Evolutionary conservation across 2,113 vertebrate genomes (phyloP).

Genomic region (Speoplatyrhinus poulsoni): DNA sequence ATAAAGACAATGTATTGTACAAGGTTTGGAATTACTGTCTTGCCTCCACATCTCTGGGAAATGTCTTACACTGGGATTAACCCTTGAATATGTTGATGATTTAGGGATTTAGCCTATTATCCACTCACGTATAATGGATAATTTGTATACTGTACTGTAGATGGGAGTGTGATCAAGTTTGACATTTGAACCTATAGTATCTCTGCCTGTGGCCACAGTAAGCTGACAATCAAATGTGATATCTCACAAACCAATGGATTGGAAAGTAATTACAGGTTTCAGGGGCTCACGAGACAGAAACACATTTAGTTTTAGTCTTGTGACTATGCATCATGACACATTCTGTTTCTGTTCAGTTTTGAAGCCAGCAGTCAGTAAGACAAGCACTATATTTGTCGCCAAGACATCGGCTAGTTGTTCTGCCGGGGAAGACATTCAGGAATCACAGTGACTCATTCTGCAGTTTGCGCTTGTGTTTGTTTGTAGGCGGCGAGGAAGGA

Average conservation of each 20-base stretch:
- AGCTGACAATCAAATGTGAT: too few species aligned
- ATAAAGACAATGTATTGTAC: not conserved
- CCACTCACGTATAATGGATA: not conserved
- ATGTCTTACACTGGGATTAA: not conserved
- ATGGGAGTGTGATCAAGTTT: not conserved
- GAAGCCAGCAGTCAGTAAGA: not conserved
- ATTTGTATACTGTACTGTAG: not conserved
- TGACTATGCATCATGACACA: too few species aligned
- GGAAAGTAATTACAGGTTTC: too few species aligned
- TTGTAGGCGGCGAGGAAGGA: slow-evolving; percentile 12
- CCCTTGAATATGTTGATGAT: not conserved
- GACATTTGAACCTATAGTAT: too few species aligned
- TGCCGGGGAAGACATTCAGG: slow-evolving; percentile 11
- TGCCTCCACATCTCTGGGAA: not conserved
- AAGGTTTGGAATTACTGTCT: not conserved
- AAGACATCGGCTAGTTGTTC: too few species aligned
- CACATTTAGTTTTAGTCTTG: too few species aligned
- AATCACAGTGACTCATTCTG: slow-evolving; percentile 21
- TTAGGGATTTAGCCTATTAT: not conserved
- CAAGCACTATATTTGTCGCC: not conserved
- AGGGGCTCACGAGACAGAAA: too few species aligned
- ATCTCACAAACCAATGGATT: too few species aligned
- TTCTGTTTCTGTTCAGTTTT: too few species aligned
- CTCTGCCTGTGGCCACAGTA: too few species aligned
- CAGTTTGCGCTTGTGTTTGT: slow-evolving; percentile 23